A percentile compares a stretch with the other conserved stretches of the same genome.
Conservation (phyloP, 2,888 invertebrate species). For the Dicycla oo region DNA sequence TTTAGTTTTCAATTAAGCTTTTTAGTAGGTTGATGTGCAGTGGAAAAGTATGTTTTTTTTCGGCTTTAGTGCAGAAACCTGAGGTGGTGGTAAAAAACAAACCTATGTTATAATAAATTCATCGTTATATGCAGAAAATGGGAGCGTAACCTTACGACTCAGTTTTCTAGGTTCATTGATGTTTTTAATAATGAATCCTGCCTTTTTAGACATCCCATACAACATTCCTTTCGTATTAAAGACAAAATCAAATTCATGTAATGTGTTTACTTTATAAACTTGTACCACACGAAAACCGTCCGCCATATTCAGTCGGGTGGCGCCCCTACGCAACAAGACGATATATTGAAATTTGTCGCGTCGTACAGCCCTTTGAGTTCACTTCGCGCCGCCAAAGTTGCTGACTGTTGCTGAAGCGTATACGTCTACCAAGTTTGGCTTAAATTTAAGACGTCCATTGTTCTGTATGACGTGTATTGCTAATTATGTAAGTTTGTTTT, state of each 20-base stretch:
- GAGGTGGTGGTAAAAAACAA: background rate
- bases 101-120: rapidly evolving
- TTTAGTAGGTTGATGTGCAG: background rate
- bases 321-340: constrained; percentile 74
- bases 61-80: background rate
- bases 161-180: background rate
- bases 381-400: constrained; percentile 70
- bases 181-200: background rate
- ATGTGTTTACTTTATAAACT: constrained; percentile 43
- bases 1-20: constrained; percentile 6
- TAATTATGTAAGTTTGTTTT: constrained; percentile 49
- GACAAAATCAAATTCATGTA: background rate
- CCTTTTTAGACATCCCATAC: background rate
- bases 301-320: constrained; percentile 79
- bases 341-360: constrained; percentile 87
- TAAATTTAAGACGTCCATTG: constrained; percentile 56
- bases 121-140: background rate
- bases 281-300: constrained; percentile 69
- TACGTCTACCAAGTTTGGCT: constrained; percentile 53
- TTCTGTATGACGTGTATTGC: constrained; percentile 47
- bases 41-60: background rate
- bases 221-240: background rate
- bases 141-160: background rate
- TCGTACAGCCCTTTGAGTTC: constrained; percentile 70
- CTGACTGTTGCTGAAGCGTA: constrained; percentile 68